These are phyloP conservation scores for Apamea anceps DNA, from an alignment of 2,888 invertebrate species.

Conservation along the genomic window DNA sequence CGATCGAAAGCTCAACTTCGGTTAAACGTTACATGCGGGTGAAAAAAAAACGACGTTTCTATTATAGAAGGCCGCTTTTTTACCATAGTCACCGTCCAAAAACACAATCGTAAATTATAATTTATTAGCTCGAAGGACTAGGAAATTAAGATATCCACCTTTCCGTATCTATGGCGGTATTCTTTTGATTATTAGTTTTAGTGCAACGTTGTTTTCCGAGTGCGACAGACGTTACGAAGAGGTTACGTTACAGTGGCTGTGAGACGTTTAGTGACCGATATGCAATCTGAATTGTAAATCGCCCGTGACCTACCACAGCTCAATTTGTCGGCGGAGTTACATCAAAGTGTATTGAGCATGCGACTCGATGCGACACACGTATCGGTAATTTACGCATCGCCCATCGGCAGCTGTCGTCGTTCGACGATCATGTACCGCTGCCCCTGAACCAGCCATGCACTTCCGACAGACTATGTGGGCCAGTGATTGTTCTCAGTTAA, in stretches of 20 bases:
- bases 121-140: slow-evolving; percentile 84
- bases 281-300: slow-evolving; percentile 73
- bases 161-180: slow-evolving; percentile 82
- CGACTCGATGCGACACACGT: slow-evolving; percentile 84
- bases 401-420: slow-evolving; percentile 66
- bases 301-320: slow-evolving; percentile 84
- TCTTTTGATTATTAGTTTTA: slow-evolving; percentile 81
- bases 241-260: slow-evolving; percentile 65
- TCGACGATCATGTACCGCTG: slow-evolving; percentile 46
- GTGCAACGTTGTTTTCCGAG: slow-evolving; percentile 79
- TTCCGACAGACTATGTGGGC: slow-evolving; percentile 27
- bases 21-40: slow-evolving; percentile 84
- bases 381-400: slow-evolving; percentile 81
- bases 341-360: slow-evolving; percentile 78
- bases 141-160: slow-evolving; percentile 88
- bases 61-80: slow-evolving; percentile 87
- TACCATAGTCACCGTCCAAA: slow-evolving; percentile 77
- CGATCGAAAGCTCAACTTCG: slow-evolving; percentile 79
- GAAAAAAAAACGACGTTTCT: slow-evolving; percentile 87
- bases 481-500: slow-evolving; percentile 47
- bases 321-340: slow-evolving; percentile 77
- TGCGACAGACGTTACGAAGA: slow-evolving; percentile 78
- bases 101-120: slow-evolving; percentile 89
- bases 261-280: slow-evolving; percentile 73
- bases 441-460: slow-evolving; percentile 36